phyloP scores from a whole-genome alignment of 2,797 vertebrate genomes.

The Vipera latastei region DNA sequence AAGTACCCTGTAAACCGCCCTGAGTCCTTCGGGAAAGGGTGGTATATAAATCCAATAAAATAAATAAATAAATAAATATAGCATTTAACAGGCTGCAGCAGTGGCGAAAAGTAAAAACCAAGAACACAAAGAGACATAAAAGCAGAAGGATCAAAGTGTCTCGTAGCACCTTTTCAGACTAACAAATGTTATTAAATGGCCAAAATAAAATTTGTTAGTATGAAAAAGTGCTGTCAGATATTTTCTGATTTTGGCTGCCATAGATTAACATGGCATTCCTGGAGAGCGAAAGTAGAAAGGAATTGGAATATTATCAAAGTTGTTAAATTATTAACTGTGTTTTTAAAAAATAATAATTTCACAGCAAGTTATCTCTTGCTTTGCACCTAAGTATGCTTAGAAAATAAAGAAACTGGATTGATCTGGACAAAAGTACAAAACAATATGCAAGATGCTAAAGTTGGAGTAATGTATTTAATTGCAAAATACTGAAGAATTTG shows the following conservation, averaged over 20 bases:
- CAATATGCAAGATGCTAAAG: slow-evolving; percentile 29
- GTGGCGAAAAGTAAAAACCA: slow-evolving; percentile 39
- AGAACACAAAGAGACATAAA: slow-evolving; percentile 42
- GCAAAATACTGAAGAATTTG: slow-evolving; percentile 37
- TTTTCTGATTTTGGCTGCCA: no score
- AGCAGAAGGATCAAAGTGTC: background rate
- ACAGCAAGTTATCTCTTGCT: slow-evolving; percentile 55
- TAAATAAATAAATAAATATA: no score
- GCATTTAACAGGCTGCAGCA: slow-evolving; percentile 40
- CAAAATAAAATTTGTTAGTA: no score
- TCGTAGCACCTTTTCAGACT: no score
- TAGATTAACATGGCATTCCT: no score
- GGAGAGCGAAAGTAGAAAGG: slow-evolving; percentile 27
- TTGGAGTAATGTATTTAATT: slow-evolving; percentile 47
- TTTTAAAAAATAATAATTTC: slow-evolving; percentile 53
- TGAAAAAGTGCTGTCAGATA: no score
- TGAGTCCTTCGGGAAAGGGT: no score
- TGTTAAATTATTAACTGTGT: slow-evolving; percentile 53
- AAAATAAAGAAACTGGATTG: slow-evolving; percentile 49
- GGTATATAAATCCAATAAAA: no score
- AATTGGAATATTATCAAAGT: slow-evolving; percentile 45
- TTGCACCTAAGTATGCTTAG: slow-evolving; percentile 51
- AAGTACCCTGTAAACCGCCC: no score
- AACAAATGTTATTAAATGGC: no score
- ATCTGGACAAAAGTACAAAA: slow-evolving; percentile 48